Percentiles rank a stretch among this genome's conserved stretches.
These are phyloP conservation scores for Temnothorax unifasciatus DNA, from an alignment of 2,888 invertebrate species.

Conservation along the genomic window DNA sequence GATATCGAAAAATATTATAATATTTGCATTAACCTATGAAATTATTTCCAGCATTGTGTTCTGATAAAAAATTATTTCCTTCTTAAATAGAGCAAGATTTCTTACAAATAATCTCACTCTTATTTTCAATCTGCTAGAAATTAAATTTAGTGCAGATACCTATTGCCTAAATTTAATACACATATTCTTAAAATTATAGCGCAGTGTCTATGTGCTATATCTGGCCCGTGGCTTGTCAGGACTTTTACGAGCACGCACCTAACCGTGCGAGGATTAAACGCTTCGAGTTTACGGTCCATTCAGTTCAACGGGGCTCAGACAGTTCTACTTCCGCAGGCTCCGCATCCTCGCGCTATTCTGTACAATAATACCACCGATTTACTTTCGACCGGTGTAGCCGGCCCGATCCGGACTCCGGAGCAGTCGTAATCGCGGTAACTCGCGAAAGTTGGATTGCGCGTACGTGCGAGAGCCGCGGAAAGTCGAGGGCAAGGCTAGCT, in stretches of 20 bases:
- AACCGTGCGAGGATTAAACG: conserved; percentile 35
- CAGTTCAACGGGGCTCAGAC: conserved; percentile 4
- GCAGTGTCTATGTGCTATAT: background rate
- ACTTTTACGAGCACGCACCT: conserved; percentile 16
- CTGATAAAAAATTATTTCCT: background rate
- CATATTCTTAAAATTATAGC: background rate
- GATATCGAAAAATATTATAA: background rate
- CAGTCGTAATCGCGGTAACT: conserved; percentile 59
- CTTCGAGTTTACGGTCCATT: conserved; percentile 26
- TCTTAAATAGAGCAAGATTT: background rate
- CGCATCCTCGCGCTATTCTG: conserved; percentile 24
- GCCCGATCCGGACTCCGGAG: conserved; percentile 40
- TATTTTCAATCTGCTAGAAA: background rate
- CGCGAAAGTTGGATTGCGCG: conserved; percentile 51
- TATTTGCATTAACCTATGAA: background rate
- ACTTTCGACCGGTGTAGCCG: conserved; percentile 42
- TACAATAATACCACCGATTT: conserved; percentile 46
- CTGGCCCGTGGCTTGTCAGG: background rate
- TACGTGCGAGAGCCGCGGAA: conserved; percentile 47
- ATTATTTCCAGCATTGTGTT: background rate
- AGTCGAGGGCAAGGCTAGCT: conserved; percentile 5
- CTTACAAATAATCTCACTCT: background rate
- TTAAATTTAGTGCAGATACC: background rate
- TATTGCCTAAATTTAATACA: background rate
- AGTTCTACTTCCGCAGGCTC: conserved; percentile 13